Evolutionary conservation across 1,140 invertebrate genomes (phyloP), one percentile per base, ranked within the genome.

Genomic region (Sinella curviseta): DNA sequence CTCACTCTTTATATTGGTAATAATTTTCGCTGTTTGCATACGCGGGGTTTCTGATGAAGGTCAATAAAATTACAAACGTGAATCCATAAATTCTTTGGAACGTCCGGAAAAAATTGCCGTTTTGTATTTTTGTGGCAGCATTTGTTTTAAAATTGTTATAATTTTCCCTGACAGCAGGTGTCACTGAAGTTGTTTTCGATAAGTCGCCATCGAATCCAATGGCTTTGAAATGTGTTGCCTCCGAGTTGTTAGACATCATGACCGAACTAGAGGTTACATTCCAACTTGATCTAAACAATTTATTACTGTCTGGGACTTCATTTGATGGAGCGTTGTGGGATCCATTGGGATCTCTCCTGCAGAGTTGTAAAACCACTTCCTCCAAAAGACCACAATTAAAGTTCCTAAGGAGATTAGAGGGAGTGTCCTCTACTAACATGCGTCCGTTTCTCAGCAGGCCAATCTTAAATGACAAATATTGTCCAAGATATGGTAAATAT

Each of bases 301-400:
- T n/a, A 26, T n/a, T 26, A 26, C 24, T 16, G 3, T 60, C 12
- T 60, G n/a, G n/a, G n/a, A n/a, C n/a, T n/a, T 12, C 24, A 8
- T n/a, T n/a, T 48, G 8, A 8, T 48, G 8, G 39, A 12, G 8
- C 8, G 39, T n/a, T 48, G 39, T 48, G 20, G 20, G 8, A 12
- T 8, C 39, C 8, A 12, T 48, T n/a, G 24, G 3, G 8, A 73
- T 89, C 87, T 34, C 89, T 89, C 78, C 93, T 91, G 39, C 95
- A 97, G 0, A 98, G 88, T 87, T 97, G 96, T 16, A 99, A 89
- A 88, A 98, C 98, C 1, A 98, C 95, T 83, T 97, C 95, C 88
- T 98, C 96, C 4, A 98, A 87, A 28, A 93, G 94, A 80, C 92
- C 89, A 85, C 94, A 94, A 83, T 91, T 91, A 86, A 96, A 96